Conservation (phyloP, 1,140 invertebrate genomes). For the Papilio helenus region DNA sequence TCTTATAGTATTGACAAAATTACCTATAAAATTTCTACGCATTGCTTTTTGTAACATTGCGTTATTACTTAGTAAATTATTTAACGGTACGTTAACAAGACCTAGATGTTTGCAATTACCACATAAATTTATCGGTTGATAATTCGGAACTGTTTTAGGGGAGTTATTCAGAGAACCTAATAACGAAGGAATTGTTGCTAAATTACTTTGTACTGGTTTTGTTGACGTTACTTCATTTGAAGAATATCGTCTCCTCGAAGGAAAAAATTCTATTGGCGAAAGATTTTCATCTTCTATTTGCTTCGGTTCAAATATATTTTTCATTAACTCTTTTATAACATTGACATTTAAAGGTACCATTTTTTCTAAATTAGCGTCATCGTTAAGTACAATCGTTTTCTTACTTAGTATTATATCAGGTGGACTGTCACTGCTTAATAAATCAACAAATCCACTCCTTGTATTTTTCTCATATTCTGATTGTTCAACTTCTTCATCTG, state of each 20-base stretch:
- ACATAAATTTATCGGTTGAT: constrained; percentile 7
- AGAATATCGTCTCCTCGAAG: constrained; percentile 6
- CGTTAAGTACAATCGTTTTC: not conserved
- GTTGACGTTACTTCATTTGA: not conserved
- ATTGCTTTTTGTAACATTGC: not conserved
- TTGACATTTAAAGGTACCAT: not conserved
- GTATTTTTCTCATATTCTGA: not conserved
- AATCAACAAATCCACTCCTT: not conserved
- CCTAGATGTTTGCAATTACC: constrained; percentile 16
- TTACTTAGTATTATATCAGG: not conserved
- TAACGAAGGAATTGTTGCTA: not conserved
- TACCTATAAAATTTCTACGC: constrained; percentile 3
- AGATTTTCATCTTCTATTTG: not conserved
- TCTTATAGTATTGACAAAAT: not conserved
- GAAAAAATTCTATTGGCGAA: not conserved
- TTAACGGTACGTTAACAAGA: not conserved
- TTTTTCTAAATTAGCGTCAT: not conserved
- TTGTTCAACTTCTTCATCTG: not conserved
- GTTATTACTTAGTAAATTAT: not conserved
- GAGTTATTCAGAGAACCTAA: not conserved
- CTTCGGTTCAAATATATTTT: not conserved
- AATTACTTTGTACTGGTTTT: not conserved
- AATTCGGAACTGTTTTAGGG: not conserved
- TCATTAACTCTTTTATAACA: not conserved
- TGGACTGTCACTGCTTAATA: not conserved